Percentiles rank a stretch among this genome's conserved stretches.
phyloP scores from a whole-genome alignment of 2,113 vertebrate genomes.

The Cryptoleucopteryx plumbea region DNA sequence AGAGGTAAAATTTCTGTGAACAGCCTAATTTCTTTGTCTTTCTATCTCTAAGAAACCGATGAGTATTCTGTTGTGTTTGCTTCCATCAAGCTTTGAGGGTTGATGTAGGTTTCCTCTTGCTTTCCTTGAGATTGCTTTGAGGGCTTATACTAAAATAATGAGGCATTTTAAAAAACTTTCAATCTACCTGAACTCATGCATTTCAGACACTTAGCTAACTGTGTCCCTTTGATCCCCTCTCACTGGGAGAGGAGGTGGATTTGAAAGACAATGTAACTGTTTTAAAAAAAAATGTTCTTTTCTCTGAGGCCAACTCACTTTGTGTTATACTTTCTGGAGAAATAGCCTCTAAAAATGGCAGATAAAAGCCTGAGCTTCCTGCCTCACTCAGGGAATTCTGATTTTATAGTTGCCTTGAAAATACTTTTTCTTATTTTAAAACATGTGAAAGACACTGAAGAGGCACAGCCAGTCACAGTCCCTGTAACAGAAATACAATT shows the following conservation, averaged over 20 bases:
- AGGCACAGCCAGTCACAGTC: neutral
- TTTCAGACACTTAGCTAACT: neutral
- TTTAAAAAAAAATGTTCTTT: neutral
- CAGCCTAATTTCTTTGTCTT: neutral
- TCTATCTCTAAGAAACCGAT: neutral
- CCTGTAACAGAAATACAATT: neutral
- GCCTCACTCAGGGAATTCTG: neutral
- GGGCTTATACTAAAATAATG: neutral
- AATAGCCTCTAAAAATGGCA: neutral
- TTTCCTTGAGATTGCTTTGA: neutral
- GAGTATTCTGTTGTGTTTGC: neutral
- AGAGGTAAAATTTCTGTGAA: neutral
- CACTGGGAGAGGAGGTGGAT: neutral
- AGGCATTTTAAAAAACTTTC: neutral
- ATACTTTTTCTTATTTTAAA: neutral
- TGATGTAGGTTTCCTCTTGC: neutral
- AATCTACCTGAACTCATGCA: neutral
- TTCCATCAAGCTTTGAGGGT: neutral
- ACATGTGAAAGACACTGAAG: neutral
- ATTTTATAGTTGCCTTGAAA: neutral
- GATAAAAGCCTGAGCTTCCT: neutral
- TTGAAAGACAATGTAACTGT: constrained; percentile 12
- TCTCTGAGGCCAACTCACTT: neutral
- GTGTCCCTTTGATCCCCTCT: neutral
- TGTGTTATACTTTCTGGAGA: neutral